A percentile compares a stretch with the other conserved stretches of the same genome.
These are phyloP conservation scores for Rhinophrynus dorsalis DNA, from an alignment of 2,797 vertebrate genomes.

Conservation along the genomic window DNA sequence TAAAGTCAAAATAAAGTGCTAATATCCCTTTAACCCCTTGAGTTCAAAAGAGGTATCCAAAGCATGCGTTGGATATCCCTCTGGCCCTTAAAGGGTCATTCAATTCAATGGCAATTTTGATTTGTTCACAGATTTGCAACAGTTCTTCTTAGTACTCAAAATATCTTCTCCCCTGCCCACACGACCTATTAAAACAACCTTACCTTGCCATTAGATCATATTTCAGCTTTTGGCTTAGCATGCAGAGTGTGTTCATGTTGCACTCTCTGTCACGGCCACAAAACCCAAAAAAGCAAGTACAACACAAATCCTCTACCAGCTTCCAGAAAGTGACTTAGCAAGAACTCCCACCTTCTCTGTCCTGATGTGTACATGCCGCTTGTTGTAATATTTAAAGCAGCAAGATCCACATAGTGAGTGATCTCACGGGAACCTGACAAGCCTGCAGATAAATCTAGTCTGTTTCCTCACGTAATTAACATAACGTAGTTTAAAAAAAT, in stretches of 20 bases:
- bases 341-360: constrained; percentile 60
- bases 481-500: constrained; percentile 39
- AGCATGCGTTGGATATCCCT: no score
- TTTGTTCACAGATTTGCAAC: no score
- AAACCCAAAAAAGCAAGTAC: constrained; percentile 48
- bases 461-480: constrained; percentile 38
- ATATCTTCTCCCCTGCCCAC: no score
- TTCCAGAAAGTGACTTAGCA: constrained; percentile 55
- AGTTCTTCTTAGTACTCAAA: no score
- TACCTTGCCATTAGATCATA: constrained; percentile 66
- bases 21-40: no score
- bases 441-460: constrained; percentile 57
- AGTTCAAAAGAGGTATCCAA: no score
- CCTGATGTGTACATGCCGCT: constrained; percentile 54
- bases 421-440: constrained; percentile 56
- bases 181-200: constrained; percentile 49
- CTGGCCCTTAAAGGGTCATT: no score
- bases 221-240: constrained; percentile 52
- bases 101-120: no score
- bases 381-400: constrained; percentile 64
- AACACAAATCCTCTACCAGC: constrained; percentile 54
- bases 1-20: no score
- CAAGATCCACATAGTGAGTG: constrained; percentile 60
- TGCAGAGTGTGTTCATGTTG: constrained; percentile 44
- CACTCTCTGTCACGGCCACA: constrained; percentile 25